Evolutionary conservation across 2,797 vertebrate genomes (phyloP).

Genomic region (Alfaro cultratus): DNA sequence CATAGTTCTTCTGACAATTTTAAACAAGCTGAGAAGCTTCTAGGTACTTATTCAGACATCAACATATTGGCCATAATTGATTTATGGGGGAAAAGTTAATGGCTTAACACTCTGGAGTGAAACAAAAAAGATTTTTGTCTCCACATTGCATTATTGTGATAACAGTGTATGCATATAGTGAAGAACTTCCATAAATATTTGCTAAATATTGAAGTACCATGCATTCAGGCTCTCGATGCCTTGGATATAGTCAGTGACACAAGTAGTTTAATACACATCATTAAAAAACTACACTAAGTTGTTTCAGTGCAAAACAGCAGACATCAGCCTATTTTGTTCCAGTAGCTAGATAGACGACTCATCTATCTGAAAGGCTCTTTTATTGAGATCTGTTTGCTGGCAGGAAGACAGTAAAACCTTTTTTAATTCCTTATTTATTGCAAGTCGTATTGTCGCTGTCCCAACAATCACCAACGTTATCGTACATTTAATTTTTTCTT

Average conservation of each 20-base stretch:
- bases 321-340: neutral
- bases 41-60: neutral
- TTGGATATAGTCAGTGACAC: neutral
- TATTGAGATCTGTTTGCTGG: neutral
- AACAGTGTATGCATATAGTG: neutral
- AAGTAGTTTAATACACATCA: neutral
- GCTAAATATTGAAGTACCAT: neutral
- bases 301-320: neutral
- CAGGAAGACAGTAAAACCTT: neutral
- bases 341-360: neutral
- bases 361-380: neutral
- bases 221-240: neutral
- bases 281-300: neutral
- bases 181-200: neutral
- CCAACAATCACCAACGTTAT: neutral
- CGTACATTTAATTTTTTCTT: no score
- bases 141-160: neutral
- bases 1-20: neutral
- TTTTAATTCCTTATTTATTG: neutral
- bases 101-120: no score
- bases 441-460: neutral
- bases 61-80: no score
- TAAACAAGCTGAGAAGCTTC: neutral
- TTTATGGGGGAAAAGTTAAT: neutral
- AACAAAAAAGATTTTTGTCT: no score